Base-by-base conservation (phyloP, 2,113 vertebrate species). In the Dinomys branickii region DNA sequence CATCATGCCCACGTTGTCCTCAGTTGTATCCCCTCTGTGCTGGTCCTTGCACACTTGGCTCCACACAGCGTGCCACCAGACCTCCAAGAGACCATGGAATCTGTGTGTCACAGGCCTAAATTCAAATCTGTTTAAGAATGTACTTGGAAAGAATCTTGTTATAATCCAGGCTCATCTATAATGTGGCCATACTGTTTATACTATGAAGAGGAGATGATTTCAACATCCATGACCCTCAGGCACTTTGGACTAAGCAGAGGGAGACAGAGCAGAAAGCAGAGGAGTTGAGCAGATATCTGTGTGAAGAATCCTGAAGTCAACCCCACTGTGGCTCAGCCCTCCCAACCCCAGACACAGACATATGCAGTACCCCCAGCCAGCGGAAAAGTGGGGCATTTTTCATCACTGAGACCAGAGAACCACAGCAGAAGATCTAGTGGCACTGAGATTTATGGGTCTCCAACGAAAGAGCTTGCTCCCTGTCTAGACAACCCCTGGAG, bases 101-200 rank as follows among this genome's bases (percentile, higher is more conserved):
- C 44, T 16, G 7, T 50, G 28, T 3, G 61, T 41, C 38, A 84
- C 50, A 88, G 67, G 81, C 14, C 50, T 50, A 58, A 52, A 5
- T 50, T 92, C 59, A 85, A 92, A 58, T 12, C 77, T 19, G 8
- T 73, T 85, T 63, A 69, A 77, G 44, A 90, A 93, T 26, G 65
- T 41, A 47, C 81, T 71, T 95, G 85, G 61, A 88, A 92, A 95
- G 44, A 94, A 65, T 85, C 77, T 65, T 78, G 56, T 61, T 67
- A 63, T n/a, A 69, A 90, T n/a, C 24, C 50, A 54, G 33, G 67
- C 38, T 86, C 7, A 0, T 65, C 52, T 63, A 65, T 35, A 17
- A 65, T 26, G 50, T 12, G 10, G 38, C 28, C 24, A 75, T 14
- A 26, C 3, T 22, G 69, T 9, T n/a, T 16, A 59, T 5, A 59